Conservation (phyloP, 2,113 vertebrate species). For the Corvus hawaiiensis region DNA sequence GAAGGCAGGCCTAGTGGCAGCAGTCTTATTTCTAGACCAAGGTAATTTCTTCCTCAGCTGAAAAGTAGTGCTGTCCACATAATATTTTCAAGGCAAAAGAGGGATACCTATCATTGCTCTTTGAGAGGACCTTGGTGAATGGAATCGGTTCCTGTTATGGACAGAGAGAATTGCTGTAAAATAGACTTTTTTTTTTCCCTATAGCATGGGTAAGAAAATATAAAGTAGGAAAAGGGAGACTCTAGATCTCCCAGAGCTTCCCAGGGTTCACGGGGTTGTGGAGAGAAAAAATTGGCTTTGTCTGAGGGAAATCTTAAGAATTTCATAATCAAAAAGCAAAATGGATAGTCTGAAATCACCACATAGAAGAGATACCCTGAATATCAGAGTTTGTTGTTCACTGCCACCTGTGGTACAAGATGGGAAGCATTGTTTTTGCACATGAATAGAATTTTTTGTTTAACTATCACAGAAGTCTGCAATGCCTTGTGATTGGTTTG, state of each 20-base stretch:
- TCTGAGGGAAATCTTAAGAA: neutral
- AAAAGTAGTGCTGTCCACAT: neutral
- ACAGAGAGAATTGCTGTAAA: neutral
- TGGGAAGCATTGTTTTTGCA: slow-evolving; percentile 4
- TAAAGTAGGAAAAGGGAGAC: neutral
- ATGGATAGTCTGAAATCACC: neutral
- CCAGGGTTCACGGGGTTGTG: rapidly evolving
- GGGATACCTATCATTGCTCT: neutral
- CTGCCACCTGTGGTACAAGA: neutral
- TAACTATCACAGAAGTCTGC: neutral
- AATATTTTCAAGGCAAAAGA: neutral
- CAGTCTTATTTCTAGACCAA: neutral
- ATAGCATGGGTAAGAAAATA: neutral
- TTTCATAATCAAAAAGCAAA: neutral
- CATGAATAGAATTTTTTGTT: slow-evolving; percentile 52
- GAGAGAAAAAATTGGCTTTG: neutral
- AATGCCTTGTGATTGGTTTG: neutral
- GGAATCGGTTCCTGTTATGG: neutral
- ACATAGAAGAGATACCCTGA: neutral
- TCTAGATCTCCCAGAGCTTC: neutral
- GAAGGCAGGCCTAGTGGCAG: neutral
- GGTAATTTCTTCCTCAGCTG: neutral
- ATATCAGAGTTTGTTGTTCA: neutral
- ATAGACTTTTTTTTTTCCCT: neutral
- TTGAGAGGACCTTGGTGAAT: neutral